Evolutionary conservation across 1,140 invertebrate species (phyloP).

Genomic region (Drosophila fuyamai): DNA sequence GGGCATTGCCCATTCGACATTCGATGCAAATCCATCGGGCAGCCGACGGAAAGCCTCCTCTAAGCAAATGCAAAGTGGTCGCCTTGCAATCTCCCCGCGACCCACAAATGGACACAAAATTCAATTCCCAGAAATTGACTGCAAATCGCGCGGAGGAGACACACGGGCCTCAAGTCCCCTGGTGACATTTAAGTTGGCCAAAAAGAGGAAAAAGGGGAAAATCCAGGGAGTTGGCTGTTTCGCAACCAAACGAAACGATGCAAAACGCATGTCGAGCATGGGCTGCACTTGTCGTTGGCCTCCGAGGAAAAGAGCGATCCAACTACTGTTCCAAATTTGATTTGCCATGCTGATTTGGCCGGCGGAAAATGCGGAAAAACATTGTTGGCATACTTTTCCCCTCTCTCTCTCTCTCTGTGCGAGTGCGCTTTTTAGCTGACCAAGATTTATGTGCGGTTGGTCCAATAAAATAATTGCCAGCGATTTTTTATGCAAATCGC

Average conservation of each 20-base stretch:
- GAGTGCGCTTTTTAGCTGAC: constrained; percentile 21
- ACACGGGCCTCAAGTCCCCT: constrained; percentile 22
- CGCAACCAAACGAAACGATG: constrained; percentile 61
- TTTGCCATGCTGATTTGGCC: constrained; percentile 74
- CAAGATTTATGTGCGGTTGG: constrained; percentile 81
- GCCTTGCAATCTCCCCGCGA: constrained; percentile 21
- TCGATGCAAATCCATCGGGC: constrained; percentile 18
- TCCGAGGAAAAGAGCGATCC: constrained; percentile 27
- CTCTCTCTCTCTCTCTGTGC: constrained; percentile 9
- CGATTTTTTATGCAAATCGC: constrained; percentile 84
- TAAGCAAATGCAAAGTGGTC: constrained; percentile 51
- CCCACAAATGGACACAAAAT: constrained; percentile 71
- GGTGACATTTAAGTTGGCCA: constrained; percentile 35
- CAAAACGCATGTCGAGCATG: constrained; percentile 76
- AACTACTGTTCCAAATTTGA: constrained; percentile 83
- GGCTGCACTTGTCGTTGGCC: constrained; percentile 61
- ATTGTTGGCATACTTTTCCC: constrained; percentile 74
- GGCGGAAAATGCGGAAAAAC: constrained; percentile 74
- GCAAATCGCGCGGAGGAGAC: constrained; percentile 48
- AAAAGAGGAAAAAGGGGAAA: constrained; percentile 2
- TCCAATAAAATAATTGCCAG: constrained; percentile 84
- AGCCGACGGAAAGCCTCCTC: constrained; percentile 10
- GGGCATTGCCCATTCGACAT: constrained; percentile 23
- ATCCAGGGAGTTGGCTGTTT: constrained; percentile 40
- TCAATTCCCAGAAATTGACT: constrained; percentile 81